These are phyloP conservation scores for Spisula solida DNA, from an alignment of 2,888 invertebrate species.

Conservation along the genomic window DNA sequence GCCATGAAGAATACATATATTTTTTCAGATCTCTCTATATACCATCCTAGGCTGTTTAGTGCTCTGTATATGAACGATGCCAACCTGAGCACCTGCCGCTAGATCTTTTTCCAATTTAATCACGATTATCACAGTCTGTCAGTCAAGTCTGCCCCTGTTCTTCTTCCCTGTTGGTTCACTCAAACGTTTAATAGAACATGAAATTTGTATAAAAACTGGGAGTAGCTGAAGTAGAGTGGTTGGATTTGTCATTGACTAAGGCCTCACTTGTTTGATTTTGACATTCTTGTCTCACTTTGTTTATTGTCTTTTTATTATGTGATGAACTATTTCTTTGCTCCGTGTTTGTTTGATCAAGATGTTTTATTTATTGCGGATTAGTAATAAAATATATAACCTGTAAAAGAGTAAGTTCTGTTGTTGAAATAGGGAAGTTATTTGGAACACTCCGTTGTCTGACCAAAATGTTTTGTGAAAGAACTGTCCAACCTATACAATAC, in stretches of 20 bases:
- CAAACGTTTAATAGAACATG: not conserved
- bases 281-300: not conserved
- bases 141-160: conserved; percentile 53
- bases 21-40: conserved; percentile 53
- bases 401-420: not conserved
- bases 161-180: not conserved
- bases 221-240: not conserved
- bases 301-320: not conserved
- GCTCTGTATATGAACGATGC: conserved; percentile 13
- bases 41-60: conserved; percentile 49
- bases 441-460: no score
- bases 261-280: not conserved
- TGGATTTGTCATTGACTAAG: conserved; percentile 8
- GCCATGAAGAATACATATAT: conserved; percentile 57
- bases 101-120: conserved; percentile 55
- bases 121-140: conserved; percentile 55
- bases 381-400: not conserved
- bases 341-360: conserved; percentile 8
- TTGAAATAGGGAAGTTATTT: not conserved
- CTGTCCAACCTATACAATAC: no score
- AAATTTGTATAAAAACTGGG: conserved; percentile 2
- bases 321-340: not conserved
- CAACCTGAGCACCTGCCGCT: conserved; percentile 51
- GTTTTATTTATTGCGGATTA: not conserved
- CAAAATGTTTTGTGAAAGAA: no score